Evolutionary conservation across 2,113 vertebrate species (phyloP).

Genomic region (Proterorhinus semilunaris): DNA sequence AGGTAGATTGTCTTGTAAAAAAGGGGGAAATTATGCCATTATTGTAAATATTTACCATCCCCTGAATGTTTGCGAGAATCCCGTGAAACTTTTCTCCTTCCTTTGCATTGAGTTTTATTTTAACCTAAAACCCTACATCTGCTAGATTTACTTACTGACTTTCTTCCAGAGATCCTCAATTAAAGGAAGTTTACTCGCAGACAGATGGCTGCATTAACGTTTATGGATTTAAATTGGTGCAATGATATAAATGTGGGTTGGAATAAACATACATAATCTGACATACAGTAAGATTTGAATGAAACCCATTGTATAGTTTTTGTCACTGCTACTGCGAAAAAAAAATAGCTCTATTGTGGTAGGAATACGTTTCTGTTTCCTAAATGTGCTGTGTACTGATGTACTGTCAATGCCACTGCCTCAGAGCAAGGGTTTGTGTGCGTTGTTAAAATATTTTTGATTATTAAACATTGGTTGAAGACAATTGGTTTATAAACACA

Average conservation of each 20-base stretch:
- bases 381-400: too few relatives aligned
- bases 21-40: too few relatives aligned
- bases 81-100: background rate
- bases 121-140: background rate
- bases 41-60: too few relatives aligned
- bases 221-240: background rate
- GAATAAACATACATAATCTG: background rate
- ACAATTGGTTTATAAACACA: too few relatives aligned
- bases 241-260: background rate
- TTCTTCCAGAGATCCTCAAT: background rate
- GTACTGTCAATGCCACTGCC: too few relatives aligned
- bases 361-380: too few relatives aligned
- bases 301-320: background rate
- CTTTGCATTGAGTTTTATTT: background rate
- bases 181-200: background rate
- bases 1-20: too few relatives aligned
- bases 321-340: too few relatives aligned
- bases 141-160: background rate
- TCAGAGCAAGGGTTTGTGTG: too few relatives aligned
- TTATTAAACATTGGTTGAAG: too few relatives aligned
- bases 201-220: background rate
- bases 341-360: too few relatives aligned
- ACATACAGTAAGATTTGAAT: background rate
- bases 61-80: background rate
- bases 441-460: too few relatives aligned